Conservation (phyloP, 2,888 invertebrate species). For the Clostera curtula region DNA sequence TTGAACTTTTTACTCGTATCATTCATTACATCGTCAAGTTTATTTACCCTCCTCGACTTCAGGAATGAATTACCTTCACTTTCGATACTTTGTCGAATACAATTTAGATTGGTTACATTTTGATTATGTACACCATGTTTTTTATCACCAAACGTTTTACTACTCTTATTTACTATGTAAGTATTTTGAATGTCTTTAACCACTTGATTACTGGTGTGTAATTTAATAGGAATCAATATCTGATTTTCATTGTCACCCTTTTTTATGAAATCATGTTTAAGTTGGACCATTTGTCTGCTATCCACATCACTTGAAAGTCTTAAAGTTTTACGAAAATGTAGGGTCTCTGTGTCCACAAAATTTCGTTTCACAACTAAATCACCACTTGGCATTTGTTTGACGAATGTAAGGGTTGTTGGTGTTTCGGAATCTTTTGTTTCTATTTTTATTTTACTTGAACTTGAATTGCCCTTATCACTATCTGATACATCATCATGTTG, state of each 20-base stretch:
- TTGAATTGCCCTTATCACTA: conserved; percentile 51
- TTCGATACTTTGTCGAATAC: conserved; percentile 59
- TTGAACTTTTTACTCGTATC: conserved; percentile 67
- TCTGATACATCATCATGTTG: conserved; percentile 75
- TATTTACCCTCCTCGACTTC: conserved; percentile 56
- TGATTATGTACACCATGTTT: conserved; percentile 69
- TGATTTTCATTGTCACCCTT: conserved; percentile 65
- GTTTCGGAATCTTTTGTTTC: conserved; percentile 50
- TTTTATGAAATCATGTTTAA: conserved; percentile 59
- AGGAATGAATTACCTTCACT: conserved; percentile 61
- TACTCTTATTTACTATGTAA: conserved; percentile 67
- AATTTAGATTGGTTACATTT: conserved; percentile 62
- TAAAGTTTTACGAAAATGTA: conserved; percentile 60
- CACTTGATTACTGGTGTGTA: conserved; percentile 55
- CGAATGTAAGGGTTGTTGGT: conserved; percentile 52
- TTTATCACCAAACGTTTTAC: conserved; percentile 66
- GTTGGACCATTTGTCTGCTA: conserved; percentile 60
- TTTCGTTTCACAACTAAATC: conserved; percentile 62
- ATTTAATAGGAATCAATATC: conserved; percentile 61
- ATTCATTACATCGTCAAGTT: conserved; percentile 58
- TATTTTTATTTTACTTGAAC: conserved; percentile 37
- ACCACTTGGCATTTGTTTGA: conserved; percentile 61
- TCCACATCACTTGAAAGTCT: conserved; percentile 62
- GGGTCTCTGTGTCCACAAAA: conserved; percentile 53
- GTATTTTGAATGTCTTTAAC: conserved; percentile 71